Conservation (phyloP, 2,113 vertebrate species). For the Cercocebus atys region DNA sequence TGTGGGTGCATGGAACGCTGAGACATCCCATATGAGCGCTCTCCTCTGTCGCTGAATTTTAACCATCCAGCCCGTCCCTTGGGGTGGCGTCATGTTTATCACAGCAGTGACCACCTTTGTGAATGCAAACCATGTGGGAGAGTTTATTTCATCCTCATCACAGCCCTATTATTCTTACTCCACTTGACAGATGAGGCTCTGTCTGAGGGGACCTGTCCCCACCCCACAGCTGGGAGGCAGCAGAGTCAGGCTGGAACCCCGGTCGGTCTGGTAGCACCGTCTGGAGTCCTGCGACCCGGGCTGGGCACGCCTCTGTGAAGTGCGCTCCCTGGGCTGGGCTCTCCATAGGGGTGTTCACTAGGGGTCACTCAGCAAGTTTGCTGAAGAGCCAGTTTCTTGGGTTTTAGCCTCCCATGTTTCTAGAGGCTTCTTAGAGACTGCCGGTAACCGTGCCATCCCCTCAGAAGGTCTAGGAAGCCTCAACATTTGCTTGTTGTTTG, state of each 20-base stretch:
- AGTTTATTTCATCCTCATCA: neutral
- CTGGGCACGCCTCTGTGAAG: no score
- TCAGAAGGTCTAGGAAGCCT: neutral
- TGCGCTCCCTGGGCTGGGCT: neutral
- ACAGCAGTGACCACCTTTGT: accelerated
- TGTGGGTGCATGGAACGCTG: accelerated
- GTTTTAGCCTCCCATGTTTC: neutral
- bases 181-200: neutral
- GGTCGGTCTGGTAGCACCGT: neutral
- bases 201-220: neutral
- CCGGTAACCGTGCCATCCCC: neutral
- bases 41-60: neutral
- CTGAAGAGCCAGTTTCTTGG: neutral
- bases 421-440: neutral
- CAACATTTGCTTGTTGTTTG: neutral
- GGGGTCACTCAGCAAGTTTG: neutral
- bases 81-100: neutral
- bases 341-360: neutral
- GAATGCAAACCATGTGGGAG: accelerated
- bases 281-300: no score
- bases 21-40: accelerated
- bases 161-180: no score
- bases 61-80: no score
- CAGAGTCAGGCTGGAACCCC: neutral
- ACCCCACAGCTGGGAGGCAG: no score